Evolutionary conservation across 1,140 invertebrate species (phyloP).

Genomic region (Panagrolaimus sp.): DNA sequence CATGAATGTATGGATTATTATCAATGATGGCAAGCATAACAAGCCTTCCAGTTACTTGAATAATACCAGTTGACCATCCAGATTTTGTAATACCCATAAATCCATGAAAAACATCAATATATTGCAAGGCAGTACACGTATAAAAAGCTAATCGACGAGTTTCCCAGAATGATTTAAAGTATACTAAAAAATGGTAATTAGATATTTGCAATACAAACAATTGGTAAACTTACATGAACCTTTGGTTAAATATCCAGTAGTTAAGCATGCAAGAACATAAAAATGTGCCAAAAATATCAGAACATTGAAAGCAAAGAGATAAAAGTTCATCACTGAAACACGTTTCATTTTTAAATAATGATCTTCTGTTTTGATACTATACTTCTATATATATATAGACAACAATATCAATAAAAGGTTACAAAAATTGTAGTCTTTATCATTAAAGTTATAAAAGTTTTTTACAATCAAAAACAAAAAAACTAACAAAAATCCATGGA

Average conservation of each 20-base stretch:
- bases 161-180: conserved; percentile 23
- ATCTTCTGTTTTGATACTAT: no score
- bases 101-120: conserved; percentile 22
- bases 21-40: conserved; percentile 25
- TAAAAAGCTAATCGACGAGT: conserved; percentile 9
- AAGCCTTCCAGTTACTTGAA: conserved; percentile 28
- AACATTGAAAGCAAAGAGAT: conserved; percentile 25
- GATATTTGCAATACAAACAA: not conserved
- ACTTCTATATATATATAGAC: no score
- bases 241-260: not conserved
- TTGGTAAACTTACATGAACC: not conserved
- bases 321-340: conserved; percentile 14
- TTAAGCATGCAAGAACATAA: conserved; percentile 9
- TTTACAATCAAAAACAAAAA: not conserved
- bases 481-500: conserved; percentile 1
- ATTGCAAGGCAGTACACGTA: conserved; percentile 23
- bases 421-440: no score
- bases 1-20: conserved; percentile 5
- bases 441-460: no score
- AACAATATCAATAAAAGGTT: no score
- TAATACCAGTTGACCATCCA: conserved; percentile 19
- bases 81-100: conserved; percentile 26
- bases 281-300: conserved; percentile 21
- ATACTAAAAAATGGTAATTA: conserved; percentile 15
- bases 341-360: not conserved